A percentile compares a stretch with the other conserved stretches of the same genome.
Conservation (phyloP, 2,888 invertebrate genomes). For the Calephelis perditalis region DNA sequence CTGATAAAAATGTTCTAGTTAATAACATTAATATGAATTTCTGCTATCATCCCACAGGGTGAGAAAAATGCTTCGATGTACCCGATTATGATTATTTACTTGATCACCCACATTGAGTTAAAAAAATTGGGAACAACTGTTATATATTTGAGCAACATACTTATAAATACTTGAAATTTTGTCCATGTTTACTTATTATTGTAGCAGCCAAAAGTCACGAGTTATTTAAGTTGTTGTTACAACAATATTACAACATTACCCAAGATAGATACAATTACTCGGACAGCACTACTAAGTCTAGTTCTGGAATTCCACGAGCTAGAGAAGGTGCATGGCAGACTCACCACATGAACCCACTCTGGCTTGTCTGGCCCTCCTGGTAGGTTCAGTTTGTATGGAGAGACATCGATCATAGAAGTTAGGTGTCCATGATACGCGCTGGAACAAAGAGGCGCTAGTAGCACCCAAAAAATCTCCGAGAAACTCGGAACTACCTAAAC, state of each 20-base stretch:
- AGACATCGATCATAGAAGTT: conserved; percentile 96
- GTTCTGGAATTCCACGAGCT: conserved; percentile 1
- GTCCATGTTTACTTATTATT: neutral
- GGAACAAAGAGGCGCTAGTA: conserved; percentile 79
- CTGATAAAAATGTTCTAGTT: too few species aligned
- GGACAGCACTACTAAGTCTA: conserved; percentile 1
- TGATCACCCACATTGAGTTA: too few species aligned
- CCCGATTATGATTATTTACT: too few species aligned
- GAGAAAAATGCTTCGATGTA: too few species aligned
- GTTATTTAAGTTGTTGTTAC: neutral
- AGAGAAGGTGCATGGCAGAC: conserved; percentile 53
- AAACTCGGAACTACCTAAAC: conserved; percentile 34
- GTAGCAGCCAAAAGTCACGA: neutral
- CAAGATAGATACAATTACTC: neutral
- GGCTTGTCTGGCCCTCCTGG: conserved; percentile 90
- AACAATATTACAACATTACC: conserved; percentile 7
- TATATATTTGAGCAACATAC: neutral
- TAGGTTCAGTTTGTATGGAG: conserved; percentile 98
- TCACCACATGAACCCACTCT: conserved; percentile 93
- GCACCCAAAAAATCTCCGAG: conserved; percentile 67
- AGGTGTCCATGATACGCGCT: conserved; percentile 99
- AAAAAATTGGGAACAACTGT: too few species aligned
- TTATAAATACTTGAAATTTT: neutral
- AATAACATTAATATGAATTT: too few species aligned
- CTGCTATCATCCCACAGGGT: too few species aligned